Evolutionary conservation across 2,888 invertebrate genomes (phyloP).

Genomic region (Graphium colonna): DNA sequence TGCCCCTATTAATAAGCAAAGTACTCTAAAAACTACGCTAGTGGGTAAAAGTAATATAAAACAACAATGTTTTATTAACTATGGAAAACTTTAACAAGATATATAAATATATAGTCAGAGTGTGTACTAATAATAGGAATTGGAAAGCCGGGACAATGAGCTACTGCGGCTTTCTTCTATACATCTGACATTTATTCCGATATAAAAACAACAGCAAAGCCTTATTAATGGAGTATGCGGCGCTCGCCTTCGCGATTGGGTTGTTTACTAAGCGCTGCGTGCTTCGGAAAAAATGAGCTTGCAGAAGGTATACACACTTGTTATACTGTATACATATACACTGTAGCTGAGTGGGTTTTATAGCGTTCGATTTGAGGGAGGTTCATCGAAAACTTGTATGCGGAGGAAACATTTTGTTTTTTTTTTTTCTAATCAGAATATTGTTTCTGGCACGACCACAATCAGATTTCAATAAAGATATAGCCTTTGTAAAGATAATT

Average conservation of each 20-base stretch:
- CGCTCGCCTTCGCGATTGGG: not conserved
- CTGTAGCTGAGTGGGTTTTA: not conserved
- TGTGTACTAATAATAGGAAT: too few relatives aligned
- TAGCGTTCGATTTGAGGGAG: not conserved
- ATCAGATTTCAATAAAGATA: too few relatives aligned
- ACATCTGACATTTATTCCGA: slow-evolving; percentile 8
- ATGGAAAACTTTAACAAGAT: too few relatives aligned
- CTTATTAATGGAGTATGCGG: slow-evolving; percentile 18
- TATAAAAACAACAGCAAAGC: slow-evolving; percentile 15
- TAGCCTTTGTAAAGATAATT: too few relatives aligned
- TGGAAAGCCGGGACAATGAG: too few relatives aligned
- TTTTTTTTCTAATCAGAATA: not conserved
- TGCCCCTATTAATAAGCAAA: too few relatives aligned
- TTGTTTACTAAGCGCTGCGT: not conserved
- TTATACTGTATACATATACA: too few relatives aligned
- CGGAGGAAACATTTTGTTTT: not conserved
- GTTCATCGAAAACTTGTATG: not conserved
- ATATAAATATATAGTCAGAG: too few relatives aligned
- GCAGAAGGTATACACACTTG: not conserved
- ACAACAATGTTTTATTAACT: too few relatives aligned
- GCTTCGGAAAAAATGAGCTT: slow-evolving; percentile 1
- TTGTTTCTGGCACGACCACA: too few relatives aligned
- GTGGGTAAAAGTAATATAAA: too few relatives aligned
- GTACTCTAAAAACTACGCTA: too few relatives aligned
- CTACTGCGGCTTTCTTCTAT: not conserved